Evolutionary conservation across 53 echinoderm and acorn worm genomes (phyloP), one percentile per base, ranked within the genome.

Genomic region (Astropecten irregularis): DNA sequence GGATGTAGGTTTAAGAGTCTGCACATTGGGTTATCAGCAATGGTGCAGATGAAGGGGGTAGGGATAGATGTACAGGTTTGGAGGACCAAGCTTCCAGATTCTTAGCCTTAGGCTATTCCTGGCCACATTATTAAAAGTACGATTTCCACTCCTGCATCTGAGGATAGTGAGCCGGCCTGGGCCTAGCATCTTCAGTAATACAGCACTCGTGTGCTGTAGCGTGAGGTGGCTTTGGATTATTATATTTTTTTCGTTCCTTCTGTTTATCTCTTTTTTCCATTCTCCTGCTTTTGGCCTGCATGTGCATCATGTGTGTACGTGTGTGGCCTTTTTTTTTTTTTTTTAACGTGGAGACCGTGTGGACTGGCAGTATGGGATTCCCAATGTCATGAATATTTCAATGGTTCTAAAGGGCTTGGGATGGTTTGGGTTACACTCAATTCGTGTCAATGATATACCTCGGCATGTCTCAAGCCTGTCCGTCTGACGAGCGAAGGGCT

Each of bases 381-480:
- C 13, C 76, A 39, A n/a, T 23, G 34, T 46, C 38, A 55, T 76
- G 76, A 55, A 76, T 76, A 76, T 76, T 76, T 76, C 76, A 76
- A 49, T 58, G n/a, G 76, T 56, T 76, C 76, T 76, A 76, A 76
- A 76, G 76, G 76, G 40, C 76, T 76, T 40, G 26, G 4, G 27
- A 25, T 20, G 58, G 40, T 23, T 76, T 42, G 40, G 76, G 76
- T 76, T 76, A 57, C 76, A 54, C 76, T 40, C 57, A 56, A 57
- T 76, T 58, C 76, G 28, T 76, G 76, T 76, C 76, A 76, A 76
- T 76, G 76, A 76, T 76, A 76, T 76, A 58, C 76, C 76, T 28
- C 58, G 76, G 57, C 56, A 58, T 76, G 76, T 76, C 76, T 76
- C 36, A 58, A 42, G 33, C 57, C 37, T 65, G 65, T 37, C 65